phyloP scores from a whole-genome alignment of 2,888 invertebrate genomes.

The Drosophila macrospina region DNA sequence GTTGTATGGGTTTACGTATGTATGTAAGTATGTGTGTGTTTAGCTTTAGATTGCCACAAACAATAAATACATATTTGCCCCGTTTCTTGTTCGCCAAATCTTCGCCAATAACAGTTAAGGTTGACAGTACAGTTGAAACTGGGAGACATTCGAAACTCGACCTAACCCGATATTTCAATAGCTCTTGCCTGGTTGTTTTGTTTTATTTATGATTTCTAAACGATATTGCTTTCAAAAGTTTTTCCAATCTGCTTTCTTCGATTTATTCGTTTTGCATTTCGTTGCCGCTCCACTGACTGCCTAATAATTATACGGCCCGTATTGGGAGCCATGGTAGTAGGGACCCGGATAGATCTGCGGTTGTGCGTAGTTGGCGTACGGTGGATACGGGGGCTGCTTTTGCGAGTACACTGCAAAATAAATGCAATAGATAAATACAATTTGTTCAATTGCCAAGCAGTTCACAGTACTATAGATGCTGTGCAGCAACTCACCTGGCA shows the following conservation, averaged over 20 bases:
- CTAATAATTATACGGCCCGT: slow-evolving; percentile 96
- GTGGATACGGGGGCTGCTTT: slow-evolving; percentile 93
- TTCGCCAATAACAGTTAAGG: slow-evolving; percentile 39
- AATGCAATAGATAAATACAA: neutral
- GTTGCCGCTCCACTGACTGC: slow-evolving; percentile 14
- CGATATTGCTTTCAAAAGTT: slow-evolving; percentile 38
- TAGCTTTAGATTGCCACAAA: slow-evolving; percentile 25
- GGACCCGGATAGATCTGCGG: slow-evolving; percentile 94
- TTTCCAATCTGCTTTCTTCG: slow-evolving; percentile 27
- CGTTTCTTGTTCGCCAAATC: slow-evolving; percentile 19
- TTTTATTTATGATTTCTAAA: slow-evolving; percentile 37
- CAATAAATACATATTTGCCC: slow-evolving; percentile 4
- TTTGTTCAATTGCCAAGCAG: neutral
- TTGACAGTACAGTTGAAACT: slow-evolving; percentile 34
- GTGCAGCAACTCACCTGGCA: slow-evolving; percentile 91
- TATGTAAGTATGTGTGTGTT: slow-evolving; percentile 26
- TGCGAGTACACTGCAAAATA: slow-evolving; percentile 93
- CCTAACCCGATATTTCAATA: slow-evolving; percentile 21
- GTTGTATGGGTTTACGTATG: slow-evolving; percentile 11
- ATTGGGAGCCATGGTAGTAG: slow-evolving; percentile 96
- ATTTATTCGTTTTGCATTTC: slow-evolving; percentile 32
- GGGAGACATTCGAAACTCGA: slow-evolving; percentile 26
- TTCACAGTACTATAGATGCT: neutral
- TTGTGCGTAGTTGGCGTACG: slow-evolving; percentile 94
- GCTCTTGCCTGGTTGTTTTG: slow-evolving; percentile 1